Conservation (phyloP, 2,113 vertebrate genomes). For the Platysteira castanea region DNA sequence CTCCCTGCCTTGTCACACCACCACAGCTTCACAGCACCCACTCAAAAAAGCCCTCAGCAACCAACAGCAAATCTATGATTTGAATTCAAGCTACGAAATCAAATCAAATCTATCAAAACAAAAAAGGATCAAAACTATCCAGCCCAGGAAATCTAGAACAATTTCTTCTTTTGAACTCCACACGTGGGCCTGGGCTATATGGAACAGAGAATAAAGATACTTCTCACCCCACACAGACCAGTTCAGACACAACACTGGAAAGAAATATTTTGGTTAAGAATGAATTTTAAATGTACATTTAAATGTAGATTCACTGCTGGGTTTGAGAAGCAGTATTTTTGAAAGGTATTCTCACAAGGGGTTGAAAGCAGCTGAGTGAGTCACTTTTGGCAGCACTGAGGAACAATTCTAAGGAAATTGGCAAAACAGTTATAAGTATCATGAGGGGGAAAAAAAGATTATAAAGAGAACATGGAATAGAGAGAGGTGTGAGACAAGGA, state of each 20-base stretch:
- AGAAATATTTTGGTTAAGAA: not conserved
- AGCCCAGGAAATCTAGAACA: not conserved
- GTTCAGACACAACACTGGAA: not conserved
- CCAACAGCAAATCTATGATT: not conserved
- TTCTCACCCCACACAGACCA: not conserved
- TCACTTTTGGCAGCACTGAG: not conserved
- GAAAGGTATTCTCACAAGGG: not conserved
- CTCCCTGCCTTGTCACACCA: not conserved
- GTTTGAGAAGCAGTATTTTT: not conserved
- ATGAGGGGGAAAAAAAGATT: not conserved
- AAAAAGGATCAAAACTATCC: not conserved
- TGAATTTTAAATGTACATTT: not conserved
- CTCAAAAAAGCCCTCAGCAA: not conserved
- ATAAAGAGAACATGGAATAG: not conserved
- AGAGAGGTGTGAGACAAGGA: not conserved
- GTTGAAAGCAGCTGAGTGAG: not conserved
- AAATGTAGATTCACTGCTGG: not conserved
- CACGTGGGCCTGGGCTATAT: not conserved
- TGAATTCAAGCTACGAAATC: not conserved
- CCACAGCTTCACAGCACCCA: not conserved
- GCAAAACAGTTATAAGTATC: not conserved
- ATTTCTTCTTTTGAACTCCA: not conserved
- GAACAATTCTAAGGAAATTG: not conserved
- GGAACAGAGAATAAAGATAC: not conserved
- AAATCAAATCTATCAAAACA: not conserved